These are phyloP conservation scores for Drosophila saltans DNA, from an alignment of 1,140 invertebrate genomes.

Conservation along the genomic window DNA sequence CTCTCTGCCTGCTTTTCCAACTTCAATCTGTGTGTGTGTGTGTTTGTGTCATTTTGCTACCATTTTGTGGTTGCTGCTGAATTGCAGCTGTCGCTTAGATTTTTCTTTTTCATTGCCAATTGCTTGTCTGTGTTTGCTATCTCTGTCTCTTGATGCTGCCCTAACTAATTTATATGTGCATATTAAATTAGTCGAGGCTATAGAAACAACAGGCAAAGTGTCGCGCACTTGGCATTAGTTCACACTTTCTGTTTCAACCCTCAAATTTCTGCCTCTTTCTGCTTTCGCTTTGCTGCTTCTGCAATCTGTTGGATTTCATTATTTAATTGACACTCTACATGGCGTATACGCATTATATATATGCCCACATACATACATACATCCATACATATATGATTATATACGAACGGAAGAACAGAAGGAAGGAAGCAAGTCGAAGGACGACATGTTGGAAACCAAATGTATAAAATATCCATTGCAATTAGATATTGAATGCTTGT, in stretches of 20 bases:
- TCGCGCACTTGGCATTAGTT: conserved; percentile 63
- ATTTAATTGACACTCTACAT: conserved; percentile 65
- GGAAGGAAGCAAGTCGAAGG: no score
- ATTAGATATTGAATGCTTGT: no score
- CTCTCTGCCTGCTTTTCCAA: not conserved
- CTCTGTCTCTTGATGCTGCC: conserved; percentile 22
- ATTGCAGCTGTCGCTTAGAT: conserved; percentile 27
- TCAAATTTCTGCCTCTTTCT: not conserved
- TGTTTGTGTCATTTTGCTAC: not conserved
- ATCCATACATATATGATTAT: not conserved
- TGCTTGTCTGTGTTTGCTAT: conserved; percentile 12
- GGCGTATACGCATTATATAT: conserved; percentile 49
- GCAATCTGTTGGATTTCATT: conserved; percentile 63
- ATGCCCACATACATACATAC: not conserved
- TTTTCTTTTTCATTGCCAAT: conserved; percentile 23
- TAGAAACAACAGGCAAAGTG: conserved; percentile 47
- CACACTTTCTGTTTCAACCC: conserved; percentile 30
- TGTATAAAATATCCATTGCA: no score
- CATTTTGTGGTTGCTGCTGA: conserved; percentile 14
- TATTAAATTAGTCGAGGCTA: conserved; percentile 58
- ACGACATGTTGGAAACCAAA: no score
- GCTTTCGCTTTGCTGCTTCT: conserved; percentile 4
- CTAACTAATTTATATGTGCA: conserved; percentile 72
- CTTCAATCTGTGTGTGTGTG: not conserved
- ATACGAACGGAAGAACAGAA: no score